Evolutionary conservation across 2,113 vertebrate genomes (phyloP).

Genomic region (Campylomormyrus numenius): DNA sequence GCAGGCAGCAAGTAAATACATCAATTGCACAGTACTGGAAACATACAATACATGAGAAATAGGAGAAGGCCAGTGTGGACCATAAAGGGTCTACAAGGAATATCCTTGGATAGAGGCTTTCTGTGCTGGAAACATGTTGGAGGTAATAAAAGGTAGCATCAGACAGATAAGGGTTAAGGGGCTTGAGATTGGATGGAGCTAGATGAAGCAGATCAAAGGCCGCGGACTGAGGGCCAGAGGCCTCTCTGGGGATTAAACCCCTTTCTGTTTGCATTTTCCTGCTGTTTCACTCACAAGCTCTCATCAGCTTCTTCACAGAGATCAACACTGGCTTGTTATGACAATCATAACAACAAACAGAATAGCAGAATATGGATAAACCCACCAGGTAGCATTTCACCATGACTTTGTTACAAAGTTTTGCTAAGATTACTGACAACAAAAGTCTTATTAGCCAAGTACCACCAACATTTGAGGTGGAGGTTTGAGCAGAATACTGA

Average conservation of each 20-base stretch:
- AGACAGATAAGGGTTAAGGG: conserved; percentile 30
- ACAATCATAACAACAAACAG: conserved; percentile 45
- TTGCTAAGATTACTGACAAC: conserved; percentile 31
- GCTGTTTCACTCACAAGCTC: conserved; percentile 39
- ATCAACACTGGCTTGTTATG: conserved; percentile 44
- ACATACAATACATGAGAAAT: neutral
- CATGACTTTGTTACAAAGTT: conserved; percentile 44
- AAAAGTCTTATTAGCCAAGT: conserved; percentile 36
- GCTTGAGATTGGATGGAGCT: conserved; percentile 26
- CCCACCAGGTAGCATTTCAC: conserved; percentile 29
- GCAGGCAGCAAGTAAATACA: conserved; percentile 30
- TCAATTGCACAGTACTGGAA: conserved; percentile 25
- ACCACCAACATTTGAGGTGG: conserved; percentile 16
- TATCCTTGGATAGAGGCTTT: conserved; percentile 22
- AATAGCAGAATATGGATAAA: conserved; percentile 40
- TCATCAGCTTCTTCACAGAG: conserved; percentile 35
- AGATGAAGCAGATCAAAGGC: conserved; percentile 40
- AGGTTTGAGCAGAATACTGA: conserved; percentile 24
- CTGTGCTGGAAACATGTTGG: conserved; percentile 26
- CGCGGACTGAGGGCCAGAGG: conserved; percentile 11
- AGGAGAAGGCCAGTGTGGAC: neutral
- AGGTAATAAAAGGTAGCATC: conserved; percentile 33
- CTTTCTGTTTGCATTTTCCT: conserved; percentile 43
- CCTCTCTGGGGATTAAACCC: conserved; percentile 37
- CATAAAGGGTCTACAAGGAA: conserved; percentile 14